Conservation (phyloP, 2,797 vertebrate species). For the Pempheris klunzingeri region DNA sequence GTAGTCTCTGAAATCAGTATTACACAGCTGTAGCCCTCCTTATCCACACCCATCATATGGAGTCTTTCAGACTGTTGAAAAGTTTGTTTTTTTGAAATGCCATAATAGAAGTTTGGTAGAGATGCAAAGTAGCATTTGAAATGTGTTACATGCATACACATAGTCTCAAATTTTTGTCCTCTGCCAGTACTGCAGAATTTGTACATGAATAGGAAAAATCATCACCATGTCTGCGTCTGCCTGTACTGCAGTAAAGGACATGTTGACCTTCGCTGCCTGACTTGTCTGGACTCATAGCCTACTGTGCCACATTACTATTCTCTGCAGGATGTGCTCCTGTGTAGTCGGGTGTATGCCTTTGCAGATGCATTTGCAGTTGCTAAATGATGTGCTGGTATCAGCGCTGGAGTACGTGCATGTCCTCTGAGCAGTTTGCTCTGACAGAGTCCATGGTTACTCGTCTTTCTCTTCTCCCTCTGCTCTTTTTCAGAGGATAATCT, state of each 20-base stretch:
- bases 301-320: slow-evolving; percentile 62
- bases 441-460: slow-evolving; percentile 14
- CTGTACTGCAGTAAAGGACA: slow-evolving; percentile 36
- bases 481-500: slow-evolving; percentile 37
- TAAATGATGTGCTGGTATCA: slow-evolving; percentile 6
- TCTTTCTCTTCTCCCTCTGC: slow-evolving; percentile 22
- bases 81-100: not conserved
- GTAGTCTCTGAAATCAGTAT: not conserved
- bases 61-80: not conserved
- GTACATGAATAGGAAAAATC: not conserved
- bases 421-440: slow-evolving; percentile 20
- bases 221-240: not conserved
- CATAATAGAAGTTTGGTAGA: not conserved
- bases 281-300: not conserved
- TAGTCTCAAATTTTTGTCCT: not conserved
- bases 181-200: not conserved
- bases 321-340: slow-evolving; percentile 35
- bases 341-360: not conserved
- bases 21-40: not conserved
- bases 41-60: not conserved
- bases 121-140: not conserved
- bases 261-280: slow-evolving; percentile 65
- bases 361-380: slow-evolving; percentile 15
- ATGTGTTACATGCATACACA: not conserved
- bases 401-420: slow-evolving; percentile 9